Percentiles rank a stretch among this genome's conserved stretches.
phyloP scores from a whole-genome alignment of 2,797 vertebrate genomes.

The Sebastes vulpes region DNA sequence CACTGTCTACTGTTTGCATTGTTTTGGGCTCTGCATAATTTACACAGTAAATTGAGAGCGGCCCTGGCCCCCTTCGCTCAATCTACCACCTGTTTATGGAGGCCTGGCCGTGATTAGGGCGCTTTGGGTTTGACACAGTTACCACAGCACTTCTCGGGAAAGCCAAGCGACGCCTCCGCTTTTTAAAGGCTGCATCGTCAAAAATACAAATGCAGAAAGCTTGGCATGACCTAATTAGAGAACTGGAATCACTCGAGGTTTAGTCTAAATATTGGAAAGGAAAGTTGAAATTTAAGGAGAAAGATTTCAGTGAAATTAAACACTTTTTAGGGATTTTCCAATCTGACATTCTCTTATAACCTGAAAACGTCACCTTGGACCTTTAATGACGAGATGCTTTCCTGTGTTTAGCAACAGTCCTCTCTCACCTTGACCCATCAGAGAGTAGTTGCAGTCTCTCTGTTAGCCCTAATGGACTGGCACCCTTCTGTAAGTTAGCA shows the following conservation, averaged over 20 bases:
- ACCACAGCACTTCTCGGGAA: conserved; percentile 53
- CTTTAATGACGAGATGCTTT: not conserved
- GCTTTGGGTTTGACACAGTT: conserved; percentile 72
- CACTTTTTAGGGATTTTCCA: not conserved
- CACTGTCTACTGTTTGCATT: conserved; percentile 85
- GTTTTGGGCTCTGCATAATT: conserved; percentile 89
- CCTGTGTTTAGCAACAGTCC: not conserved
- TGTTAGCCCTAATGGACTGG: not conserved
- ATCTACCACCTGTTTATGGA: conserved; percentile 86
- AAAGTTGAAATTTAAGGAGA: not conserved
- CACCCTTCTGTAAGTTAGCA: conserved; percentile 39
- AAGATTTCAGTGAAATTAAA: not conserved
- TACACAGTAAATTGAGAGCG: conserved; percentile 83
- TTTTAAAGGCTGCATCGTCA: conserved; percentile 12
- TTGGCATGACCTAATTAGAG: conserved; percentile 45
- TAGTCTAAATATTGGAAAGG: not conserved
- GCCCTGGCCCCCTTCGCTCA: conserved; percentile 73
- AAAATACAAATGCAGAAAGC: conserved; percentile 10
- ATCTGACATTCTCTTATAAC: not conserved
- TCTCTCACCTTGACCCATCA: conserved; percentile 5
- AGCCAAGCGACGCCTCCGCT: conserved; percentile 55
- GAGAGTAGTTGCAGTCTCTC: not conserved
- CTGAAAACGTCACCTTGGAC: not conserved
- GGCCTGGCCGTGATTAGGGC: conserved; percentile 69
- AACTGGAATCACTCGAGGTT: not conserved